phyloP scores from a whole-genome alignment of 2,888 invertebrate genomes.

The Nowickia ferox region DNA sequence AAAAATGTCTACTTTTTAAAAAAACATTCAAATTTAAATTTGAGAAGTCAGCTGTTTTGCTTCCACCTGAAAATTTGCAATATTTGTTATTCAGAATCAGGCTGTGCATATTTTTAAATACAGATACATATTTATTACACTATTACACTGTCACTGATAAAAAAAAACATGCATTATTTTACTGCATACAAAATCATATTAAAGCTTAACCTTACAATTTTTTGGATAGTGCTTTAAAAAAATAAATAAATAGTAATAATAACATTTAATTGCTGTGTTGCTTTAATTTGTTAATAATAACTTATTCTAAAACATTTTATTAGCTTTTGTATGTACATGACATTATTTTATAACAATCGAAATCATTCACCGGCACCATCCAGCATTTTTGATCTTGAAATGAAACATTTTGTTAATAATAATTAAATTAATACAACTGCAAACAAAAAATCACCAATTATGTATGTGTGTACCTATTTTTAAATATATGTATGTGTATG shows the following conservation, averaged over 20 bases:
- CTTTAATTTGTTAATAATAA: slow-evolving; percentile 22
- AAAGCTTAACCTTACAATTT: slow-evolving; percentile 10
- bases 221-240: neutral
- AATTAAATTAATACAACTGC: slow-evolving; percentile 29
- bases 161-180: neutral
- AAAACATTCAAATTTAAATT: too few relatives aligned
- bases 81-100: too few relatives aligned
- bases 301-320: slow-evolving; percentile 23
- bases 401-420: slow-evolving; percentile 60
- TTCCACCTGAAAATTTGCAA: too few relatives aligned
- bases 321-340: slow-evolving; percentile 19
- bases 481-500: slow-evolving; percentile 21
- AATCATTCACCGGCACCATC: slow-evolving; percentile 16
- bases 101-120: too few relatives aligned
- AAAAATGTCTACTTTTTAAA: too few relatives aligned
- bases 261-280: slow-evolving; percentile 25
- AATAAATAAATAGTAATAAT: slow-evolving; percentile 8
- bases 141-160: slow-evolving; percentile 25
- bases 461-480: slow-evolving; percentile 23
- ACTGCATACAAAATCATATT: neutral
- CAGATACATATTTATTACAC: too few relatives aligned
- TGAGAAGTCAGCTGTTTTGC: too few relatives aligned
- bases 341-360: slow-evolving; percentile 12
- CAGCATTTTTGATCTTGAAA: slow-evolving; percentile 22
- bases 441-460: slow-evolving; percentile 72